These are phyloP conservation scores for honey bee (Apis mellifera) DNA, from an alignment of 1,140 invertebrate genomes.

Conservation along the genomic window DNA sequence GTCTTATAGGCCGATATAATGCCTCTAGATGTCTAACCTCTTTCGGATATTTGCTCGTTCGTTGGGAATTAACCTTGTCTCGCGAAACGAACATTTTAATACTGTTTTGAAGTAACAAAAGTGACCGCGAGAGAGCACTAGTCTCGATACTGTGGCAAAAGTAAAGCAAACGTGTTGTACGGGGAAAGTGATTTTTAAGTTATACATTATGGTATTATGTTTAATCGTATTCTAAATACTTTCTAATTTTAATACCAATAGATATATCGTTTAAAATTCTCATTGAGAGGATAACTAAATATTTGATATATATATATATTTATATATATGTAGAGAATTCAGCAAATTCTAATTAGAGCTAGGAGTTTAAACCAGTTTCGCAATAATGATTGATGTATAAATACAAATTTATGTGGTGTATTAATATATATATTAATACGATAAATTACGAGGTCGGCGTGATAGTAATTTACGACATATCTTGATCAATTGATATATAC, in stretches of 20 bases:
- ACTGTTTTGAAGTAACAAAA: not conserved
- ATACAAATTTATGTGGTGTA: not conserved
- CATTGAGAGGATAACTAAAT: not conserved
- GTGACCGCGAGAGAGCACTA: too few species aligned
- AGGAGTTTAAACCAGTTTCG: not conserved
- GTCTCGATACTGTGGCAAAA: too few species aligned
- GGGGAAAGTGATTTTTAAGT: too few species aligned
- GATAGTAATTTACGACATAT: not conserved
- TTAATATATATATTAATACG: not conserved
- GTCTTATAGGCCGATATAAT: not conserved
- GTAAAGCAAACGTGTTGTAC: too few species aligned
- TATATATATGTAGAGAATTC: too few species aligned
- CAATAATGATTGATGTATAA: not conserved
- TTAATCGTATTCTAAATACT: too few species aligned
- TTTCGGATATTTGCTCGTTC: not conserved
- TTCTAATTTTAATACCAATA: too few species aligned
- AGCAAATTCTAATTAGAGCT: not conserved
- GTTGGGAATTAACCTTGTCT: not conserved
- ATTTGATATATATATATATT: too few species aligned
- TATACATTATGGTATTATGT: too few species aligned
- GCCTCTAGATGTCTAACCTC: not conserved
- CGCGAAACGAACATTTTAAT: conserved; percentile 19
- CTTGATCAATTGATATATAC: not conserved
- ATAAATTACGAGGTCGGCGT: not conserved
- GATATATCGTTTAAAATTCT: too few species aligned